These are phyloP conservation scores for Acronicta psi DNA, from an alignment of 2,888 invertebrate species.

Conservation along the genomic window DNA sequence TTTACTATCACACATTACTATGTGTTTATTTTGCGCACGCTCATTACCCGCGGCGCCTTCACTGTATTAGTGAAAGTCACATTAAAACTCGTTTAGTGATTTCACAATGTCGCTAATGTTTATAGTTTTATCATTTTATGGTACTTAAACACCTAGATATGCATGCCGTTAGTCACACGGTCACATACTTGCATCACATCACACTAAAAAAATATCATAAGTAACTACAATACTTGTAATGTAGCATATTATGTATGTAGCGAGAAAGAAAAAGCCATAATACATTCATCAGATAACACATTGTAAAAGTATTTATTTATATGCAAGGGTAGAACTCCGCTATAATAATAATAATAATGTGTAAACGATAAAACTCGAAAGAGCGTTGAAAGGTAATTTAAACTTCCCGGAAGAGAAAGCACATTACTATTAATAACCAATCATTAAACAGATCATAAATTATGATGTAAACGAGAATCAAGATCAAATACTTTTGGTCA, in stretches of 20 bases:
- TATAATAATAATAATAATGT: no score
- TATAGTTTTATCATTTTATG: slow-evolving; percentile 15
- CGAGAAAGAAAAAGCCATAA: no score
- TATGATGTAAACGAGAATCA: slow-evolving; percentile 24
- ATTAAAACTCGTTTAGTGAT: slow-evolving; percentile 20
- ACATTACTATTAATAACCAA: slow-evolving; percentile 31
- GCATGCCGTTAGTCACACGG: not conserved
- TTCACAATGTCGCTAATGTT: slow-evolving; percentile 17
- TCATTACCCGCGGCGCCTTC: slow-evolving; percentile 7
- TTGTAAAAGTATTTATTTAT: not conserved
- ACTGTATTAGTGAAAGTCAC: slow-evolving; percentile 19
- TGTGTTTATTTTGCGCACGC: slow-evolving; percentile 1
- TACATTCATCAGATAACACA: not conserved
- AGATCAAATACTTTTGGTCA: slow-evolving; percentile 26
- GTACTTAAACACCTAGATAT: slow-evolving; percentile 12
- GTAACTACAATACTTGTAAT: no score
- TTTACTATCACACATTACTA: slow-evolving; percentile 1
- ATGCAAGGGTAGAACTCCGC: not conserved
- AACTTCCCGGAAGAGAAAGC: slow-evolving; percentile 31
- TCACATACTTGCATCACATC: no score
- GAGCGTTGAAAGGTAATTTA: slow-evolving; percentile 17
- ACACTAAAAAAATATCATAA: no score
- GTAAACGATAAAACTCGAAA: slow-evolving; percentile 14
- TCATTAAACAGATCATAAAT: slow-evolving; percentile 35
- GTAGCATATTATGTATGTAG: not conserved